phyloP scores from a whole-genome alignment of 2,113 vertebrate species.

The Scomber colias region DNA sequence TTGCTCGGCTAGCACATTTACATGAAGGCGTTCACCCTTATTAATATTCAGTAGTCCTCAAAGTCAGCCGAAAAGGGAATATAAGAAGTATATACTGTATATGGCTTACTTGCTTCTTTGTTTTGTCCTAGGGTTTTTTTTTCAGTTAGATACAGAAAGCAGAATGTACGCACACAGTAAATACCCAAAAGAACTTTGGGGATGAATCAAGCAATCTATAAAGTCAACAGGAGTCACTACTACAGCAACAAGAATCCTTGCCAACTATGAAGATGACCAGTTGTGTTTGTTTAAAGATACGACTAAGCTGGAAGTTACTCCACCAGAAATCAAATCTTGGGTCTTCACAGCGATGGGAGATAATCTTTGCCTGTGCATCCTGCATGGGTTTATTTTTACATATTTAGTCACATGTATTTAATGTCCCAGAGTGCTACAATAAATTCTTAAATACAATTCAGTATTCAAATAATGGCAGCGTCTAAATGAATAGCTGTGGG shows the following conservation, averaged over 20 bases:
- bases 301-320: no score
- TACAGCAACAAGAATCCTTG: background rate
- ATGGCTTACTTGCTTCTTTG: no score
- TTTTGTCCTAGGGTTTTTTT: background rate
- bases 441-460: background rate
- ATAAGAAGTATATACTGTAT: no score
- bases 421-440: no score
- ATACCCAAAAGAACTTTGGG: no score
- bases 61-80: no score
- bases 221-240: background rate
- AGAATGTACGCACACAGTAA: background rate
- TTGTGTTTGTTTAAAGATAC: no score
- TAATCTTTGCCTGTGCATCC: no score
- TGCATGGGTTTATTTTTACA: no score
- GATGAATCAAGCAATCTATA: no score
- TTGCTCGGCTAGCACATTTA: background rate
- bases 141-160: background rate
- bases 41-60: background rate
- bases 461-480: background rate
- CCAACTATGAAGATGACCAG: background rate
- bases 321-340: background rate
- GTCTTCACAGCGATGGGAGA: background rate
- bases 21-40: background rate
- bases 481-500: no score
- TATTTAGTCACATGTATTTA: no score